phyloP scores from a whole-genome alignment of 2,888 invertebrate genomes.

The Osedax fenrisi region DNA sequence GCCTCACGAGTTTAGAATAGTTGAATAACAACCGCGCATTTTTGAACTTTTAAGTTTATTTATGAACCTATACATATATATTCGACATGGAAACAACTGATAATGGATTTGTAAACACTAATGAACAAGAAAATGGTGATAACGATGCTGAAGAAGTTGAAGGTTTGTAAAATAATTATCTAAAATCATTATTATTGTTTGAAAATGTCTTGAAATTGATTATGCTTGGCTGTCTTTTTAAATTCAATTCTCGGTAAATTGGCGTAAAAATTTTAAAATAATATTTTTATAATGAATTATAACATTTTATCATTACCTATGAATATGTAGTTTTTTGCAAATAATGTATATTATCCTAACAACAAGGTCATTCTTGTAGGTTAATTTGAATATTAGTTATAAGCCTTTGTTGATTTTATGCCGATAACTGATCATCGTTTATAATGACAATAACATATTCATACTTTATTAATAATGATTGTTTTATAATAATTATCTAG shows the following conservation, averaged over 20 bases:
- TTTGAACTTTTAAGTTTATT: background rate
- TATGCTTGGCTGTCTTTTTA: background rate
- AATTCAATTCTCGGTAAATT: background rate
- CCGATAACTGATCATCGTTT: background rate
- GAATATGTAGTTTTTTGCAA: background rate
- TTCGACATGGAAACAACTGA: background rate
- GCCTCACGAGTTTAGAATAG: background rate
- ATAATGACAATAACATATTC: background rate
- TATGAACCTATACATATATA: background rate
- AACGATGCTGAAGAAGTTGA: slow-evolving; percentile 6
- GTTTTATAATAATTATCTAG: background rate
- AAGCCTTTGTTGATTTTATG: background rate
- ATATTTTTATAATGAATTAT: background rate
- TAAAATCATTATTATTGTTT: background rate
- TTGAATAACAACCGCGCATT: background rate
- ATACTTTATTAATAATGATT: background rate
- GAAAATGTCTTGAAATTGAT: background rate
- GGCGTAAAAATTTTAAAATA: background rate
- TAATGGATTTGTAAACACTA: background rate
- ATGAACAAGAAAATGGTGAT: background rate
- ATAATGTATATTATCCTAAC: background rate
- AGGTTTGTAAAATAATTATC: background rate
- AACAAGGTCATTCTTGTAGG: background rate
- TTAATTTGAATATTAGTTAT: background rate
- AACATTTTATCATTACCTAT: background rate